A percentile compares a stretch with the other conserved stretches of the same genome.
Evolutionary conservation across 2,113 vertebrate genomes (phyloP).

Genomic region (Etia nguti): DNA sequence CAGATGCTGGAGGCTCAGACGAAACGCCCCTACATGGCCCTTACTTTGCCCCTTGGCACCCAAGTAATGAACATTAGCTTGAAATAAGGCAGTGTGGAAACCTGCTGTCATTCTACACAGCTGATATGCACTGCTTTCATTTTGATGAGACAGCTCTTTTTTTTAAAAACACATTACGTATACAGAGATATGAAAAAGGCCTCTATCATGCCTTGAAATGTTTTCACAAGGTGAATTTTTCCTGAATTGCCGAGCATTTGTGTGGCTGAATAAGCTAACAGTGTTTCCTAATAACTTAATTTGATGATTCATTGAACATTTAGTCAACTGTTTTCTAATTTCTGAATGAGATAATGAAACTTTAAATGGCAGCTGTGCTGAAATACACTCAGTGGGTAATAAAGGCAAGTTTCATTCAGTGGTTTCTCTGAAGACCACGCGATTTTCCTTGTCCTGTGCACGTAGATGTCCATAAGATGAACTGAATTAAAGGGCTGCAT

Average conservation of each 20-base stretch:
- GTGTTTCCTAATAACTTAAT: background rate
- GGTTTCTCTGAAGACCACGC: background rate
- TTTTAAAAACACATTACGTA: background rate
- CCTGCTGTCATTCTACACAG: background rate
- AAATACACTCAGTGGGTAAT: background rate
- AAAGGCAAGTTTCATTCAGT: background rate
- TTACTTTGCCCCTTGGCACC: background rate
- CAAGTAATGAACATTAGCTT: background rate
- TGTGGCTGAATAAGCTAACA: background rate
- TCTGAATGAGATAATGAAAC: background rate
- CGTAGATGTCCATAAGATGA: background rate
- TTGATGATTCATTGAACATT: background rate
- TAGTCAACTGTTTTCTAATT: background rate
- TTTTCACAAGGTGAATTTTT: background rate
- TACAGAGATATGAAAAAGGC: background rate
- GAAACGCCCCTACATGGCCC: rapidly evolving
- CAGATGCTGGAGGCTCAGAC: background rate
- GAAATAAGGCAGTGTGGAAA: background rate
- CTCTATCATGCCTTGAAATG: background rate
- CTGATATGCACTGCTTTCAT: background rate
- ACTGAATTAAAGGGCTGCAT: background rate
- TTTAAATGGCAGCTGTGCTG: background rate
- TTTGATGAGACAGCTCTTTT: background rate
- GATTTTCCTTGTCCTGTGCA: background rate
- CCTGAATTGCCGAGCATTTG: background rate